Evolutionary conservation across 2,888 invertebrate species (phyloP), one percentile per base, ranked within the genome.

Genomic region (Hemaris fuciformis): DNA sequence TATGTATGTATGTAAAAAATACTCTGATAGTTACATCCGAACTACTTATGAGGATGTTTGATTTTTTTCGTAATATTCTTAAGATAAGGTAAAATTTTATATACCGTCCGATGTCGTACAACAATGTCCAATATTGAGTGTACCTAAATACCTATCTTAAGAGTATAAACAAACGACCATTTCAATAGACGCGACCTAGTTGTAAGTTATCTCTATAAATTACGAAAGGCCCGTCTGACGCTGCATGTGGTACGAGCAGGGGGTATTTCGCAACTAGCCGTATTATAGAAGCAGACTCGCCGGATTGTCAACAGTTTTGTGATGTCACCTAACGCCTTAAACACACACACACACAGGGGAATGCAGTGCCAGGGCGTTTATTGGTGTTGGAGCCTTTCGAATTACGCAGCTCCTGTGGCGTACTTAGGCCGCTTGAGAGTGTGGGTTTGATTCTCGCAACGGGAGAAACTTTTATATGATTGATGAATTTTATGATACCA

Each of bases 291-390:
- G 46, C 45, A 46, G 23, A 38, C 10, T n/a, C 38, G 38, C n/a
- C 34, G 34, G 10, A 27, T 18, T 27, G 48, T 48, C 23, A 48
- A 48, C 48, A 48, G 59, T 65, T 59, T 68, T 70, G 71, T 73
- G 72, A 74, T 71, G 69, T 73, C 75, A 74, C 65, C 68, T 72
- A 72, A 75, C 75, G 71, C 70, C 63, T 69, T 70, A 67, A 62
- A 64, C 75, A 70, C 46, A 53, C 66, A 27, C 13, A n/a, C n/a
- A n/a, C n/a, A n/a, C n/a, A n/a, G n/a, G n/a, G n/a, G 38, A 38
- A 38, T 13, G 38, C 8, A 13, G 13, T 38, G 38, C n/a, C n/a
- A n/a, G n/a, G n/a, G n/a, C n/a, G n/a, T 38, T 38, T 38, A 38
- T 3, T 13, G 38, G n/a, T 38, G 13, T 3, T 38, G 3, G 3